phyloP scores from a whole-genome alignment of 2,888 invertebrate genomes.

The Hirtodrosophila trivittata region DNA sequence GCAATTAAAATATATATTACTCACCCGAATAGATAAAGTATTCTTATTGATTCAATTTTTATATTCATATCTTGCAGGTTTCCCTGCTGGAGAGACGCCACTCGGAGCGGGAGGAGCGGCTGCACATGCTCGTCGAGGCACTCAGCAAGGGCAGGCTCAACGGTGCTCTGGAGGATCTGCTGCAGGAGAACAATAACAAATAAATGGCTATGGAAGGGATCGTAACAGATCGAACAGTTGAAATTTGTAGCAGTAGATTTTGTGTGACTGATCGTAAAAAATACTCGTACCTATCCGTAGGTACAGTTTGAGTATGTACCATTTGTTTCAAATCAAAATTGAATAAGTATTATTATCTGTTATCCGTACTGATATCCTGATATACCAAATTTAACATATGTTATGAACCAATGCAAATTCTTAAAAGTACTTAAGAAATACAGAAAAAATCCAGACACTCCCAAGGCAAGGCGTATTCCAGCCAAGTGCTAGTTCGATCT shows the following conservation, averaged over 20 bases:
- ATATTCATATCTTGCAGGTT: slow-evolving; percentile 70
- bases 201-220: slow-evolving; percentile 35
- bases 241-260: not conserved
- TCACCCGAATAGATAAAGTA: too few relatives aligned
- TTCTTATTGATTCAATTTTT: not conserved
- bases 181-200: slow-evolving; percentile 82
- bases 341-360: slow-evolving; percentile 10
- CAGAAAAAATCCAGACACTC: too few relatives aligned
- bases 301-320: too few relatives aligned
- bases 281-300: not conserved
- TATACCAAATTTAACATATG: slow-evolving; percentile 27
- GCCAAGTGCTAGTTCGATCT: slow-evolving; percentile 30
- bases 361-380: slow-evolving; percentile 13
- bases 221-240: not conserved
- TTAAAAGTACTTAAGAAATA: too few relatives aligned
- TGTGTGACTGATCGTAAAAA: slow-evolving; percentile 32
- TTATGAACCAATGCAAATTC: slow-evolving; percentile 14
- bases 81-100: slow-evolving; percentile 83
- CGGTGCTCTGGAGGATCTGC: slow-evolving; percentile 82
- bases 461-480: slow-evolving; percentile 24
- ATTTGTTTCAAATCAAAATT: slow-evolving; percentile 28
- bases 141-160: slow-evolving; percentile 84
- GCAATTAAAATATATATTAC: too few relatives aligned
- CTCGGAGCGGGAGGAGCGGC: slow-evolving; percentile 83
- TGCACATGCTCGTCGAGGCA: slow-evolving; percentile 84